Conservation (phyloP, 2,113 vertebrate genomes). For the Passer montanus region DNA sequence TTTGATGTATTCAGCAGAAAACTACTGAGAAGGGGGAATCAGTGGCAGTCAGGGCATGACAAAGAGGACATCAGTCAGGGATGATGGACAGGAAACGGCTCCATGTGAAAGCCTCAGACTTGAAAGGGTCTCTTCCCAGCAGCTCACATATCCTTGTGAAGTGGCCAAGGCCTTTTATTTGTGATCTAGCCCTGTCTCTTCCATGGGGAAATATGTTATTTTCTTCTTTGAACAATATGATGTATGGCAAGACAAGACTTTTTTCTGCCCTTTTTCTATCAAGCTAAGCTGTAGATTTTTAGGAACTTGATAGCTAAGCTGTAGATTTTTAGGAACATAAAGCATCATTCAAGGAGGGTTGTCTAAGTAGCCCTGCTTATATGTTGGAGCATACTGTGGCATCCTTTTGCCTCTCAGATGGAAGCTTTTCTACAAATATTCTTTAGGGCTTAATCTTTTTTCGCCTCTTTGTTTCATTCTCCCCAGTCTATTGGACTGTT, state of each 20-base stretch:
- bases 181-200: background rate
- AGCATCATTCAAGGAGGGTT: accelerated
- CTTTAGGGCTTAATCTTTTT: background rate
- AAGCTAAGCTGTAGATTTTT: background rate
- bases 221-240: background rate
- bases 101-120: background rate
- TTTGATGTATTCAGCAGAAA: background rate
- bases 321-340: background rate
- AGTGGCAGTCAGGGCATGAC: background rate
- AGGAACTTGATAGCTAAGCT: background rate
- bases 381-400: background rate
- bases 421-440: background rate
- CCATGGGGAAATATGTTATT: accelerated
- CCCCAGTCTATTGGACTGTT: background rate
- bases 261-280: background rate
- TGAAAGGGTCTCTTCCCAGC: background rate
- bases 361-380: background rate
- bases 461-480: background rate
- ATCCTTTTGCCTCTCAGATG: background rate
- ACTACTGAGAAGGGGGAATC: background rate
- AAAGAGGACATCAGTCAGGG: background rate
- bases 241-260: background rate
- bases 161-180: background rate
- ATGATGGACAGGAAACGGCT: accelerated
- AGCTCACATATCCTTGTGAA: background rate